Conservation (phyloP, 2,113 vertebrate species). For the Fukomys damarensis region DNA sequence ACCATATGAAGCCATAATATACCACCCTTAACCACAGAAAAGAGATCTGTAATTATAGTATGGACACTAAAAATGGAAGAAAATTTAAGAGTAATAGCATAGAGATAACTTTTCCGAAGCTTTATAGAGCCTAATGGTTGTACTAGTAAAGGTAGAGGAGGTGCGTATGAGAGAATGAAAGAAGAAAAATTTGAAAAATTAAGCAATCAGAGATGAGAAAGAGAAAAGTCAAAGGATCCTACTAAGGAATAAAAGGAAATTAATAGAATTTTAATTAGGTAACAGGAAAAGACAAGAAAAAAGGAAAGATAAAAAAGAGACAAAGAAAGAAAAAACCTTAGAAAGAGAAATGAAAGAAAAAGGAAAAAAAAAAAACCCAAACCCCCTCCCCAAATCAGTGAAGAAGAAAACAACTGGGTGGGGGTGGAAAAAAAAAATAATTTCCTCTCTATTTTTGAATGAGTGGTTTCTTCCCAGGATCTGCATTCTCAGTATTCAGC, state of each 20-base stretch:
- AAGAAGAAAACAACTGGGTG: neutral
- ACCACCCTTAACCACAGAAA: neutral
- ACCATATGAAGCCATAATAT: neutral
- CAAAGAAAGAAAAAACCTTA: neutral
- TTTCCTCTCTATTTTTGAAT: neutral
- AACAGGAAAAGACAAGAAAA: neutral
- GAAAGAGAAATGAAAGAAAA: neutral
- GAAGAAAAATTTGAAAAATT: neutral
- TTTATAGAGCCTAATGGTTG: neutral
- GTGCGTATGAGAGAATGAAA: neutral
- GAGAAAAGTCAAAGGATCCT: neutral
- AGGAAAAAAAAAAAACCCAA: neutral
- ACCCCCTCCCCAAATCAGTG: neutral
- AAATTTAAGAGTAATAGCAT: neutral
- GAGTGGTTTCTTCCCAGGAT: neutral
- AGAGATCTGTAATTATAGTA: neutral
- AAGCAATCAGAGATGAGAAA: neutral
- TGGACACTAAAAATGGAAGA: neutral
- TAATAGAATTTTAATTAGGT: neutral
- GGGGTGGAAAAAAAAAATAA: neutral
- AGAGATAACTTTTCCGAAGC: neutral
- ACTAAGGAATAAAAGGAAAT: neutral
- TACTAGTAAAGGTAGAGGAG: neutral
- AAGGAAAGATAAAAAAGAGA: neutral
- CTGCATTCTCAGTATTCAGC: neutral